A percentile compares a stretch with the other conserved stretches of the same genome.
These are phyloP conservation scores for Sarotherodon lohbergeri DNA, from an alignment of 2,113 vertebrate species.

Conservation along the genomic window DNA sequence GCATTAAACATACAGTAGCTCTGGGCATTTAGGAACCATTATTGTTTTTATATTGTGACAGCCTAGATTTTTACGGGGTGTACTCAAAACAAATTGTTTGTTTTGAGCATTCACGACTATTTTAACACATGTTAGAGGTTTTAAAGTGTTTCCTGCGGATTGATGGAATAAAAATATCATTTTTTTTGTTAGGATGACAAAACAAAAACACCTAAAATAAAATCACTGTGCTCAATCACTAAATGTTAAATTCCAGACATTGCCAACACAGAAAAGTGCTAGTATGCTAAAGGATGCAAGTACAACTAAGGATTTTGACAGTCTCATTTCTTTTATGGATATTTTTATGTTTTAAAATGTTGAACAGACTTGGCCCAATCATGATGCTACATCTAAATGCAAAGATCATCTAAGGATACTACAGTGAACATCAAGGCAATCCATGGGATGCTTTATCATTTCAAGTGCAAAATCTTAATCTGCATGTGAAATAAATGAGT, in stretches of 20 bases:
- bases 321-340: not conserved
- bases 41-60: not conserved
- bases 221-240: not conserved
- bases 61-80: not conserved
- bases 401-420: not conserved
- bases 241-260: not conserved
- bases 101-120: not conserved
- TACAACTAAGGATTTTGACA: not conserved
- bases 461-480: not conserved
- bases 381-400: not conserved
- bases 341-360: not conserved
- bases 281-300: not conserved
- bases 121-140: not conserved
- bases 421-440: not conserved
- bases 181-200: not conserved
- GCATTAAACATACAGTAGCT: not conserved
- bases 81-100: not conserved
- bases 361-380: not conserved
- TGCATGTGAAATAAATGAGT: not conserved
- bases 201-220: not conserved
- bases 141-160: not conserved
- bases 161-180: not conserved
- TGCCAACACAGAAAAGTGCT: not conserved
- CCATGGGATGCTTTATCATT: not conserved
- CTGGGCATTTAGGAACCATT: not conserved